These are phyloP conservation scores for Gortyna flavago DNA, from an alignment of 2,888 invertebrate species.

Conservation along the genomic window DNA sequence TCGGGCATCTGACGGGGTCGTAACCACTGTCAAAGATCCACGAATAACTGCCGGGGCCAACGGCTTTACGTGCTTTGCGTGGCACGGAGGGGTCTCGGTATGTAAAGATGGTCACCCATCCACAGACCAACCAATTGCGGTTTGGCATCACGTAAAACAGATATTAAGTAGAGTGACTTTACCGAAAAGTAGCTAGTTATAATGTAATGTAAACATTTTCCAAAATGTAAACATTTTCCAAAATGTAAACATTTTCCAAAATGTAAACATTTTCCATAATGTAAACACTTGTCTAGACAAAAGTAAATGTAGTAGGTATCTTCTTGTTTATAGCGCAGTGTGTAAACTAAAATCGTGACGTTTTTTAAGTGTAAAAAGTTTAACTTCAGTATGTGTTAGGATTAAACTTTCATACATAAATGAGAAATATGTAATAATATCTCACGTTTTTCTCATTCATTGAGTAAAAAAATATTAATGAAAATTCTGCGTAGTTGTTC, in stretches of 20 bases:
- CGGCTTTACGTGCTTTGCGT: too few relatives aligned
- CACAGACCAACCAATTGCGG: too few relatives aligned
- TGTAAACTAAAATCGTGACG: slow-evolving; percentile 6
- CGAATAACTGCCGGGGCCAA: too few relatives aligned
- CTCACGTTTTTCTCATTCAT: too few relatives aligned
- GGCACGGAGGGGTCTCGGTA: too few relatives aligned
- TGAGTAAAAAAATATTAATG: too few relatives aligned
- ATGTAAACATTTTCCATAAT: slow-evolving; percentile 28
- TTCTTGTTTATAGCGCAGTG: slow-evolving; percentile 15
- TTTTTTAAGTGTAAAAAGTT: slow-evolving; percentile 1
- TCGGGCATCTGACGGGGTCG: too few relatives aligned
- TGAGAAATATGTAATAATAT: too few relatives aligned
- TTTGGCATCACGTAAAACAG: background rate
- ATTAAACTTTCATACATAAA: background rate
- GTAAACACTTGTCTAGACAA: slow-evolving; percentile 24
- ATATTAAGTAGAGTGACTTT: background rate
- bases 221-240: slow-evolving; percentile 10
- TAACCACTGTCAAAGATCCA: too few relatives aligned
- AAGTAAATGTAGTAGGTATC: background rate
- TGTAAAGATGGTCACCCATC: too few relatives aligned
- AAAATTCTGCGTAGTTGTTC: too few relatives aligned
- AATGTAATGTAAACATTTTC: slow-evolving; percentile 33
- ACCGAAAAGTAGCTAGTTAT: background rate
- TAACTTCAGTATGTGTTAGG: background rate
- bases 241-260: slow-evolving; percentile 15